phyloP scores from a whole-genome alignment of 2,888 invertebrate genomes.

The Sinelater perroti region DNA sequence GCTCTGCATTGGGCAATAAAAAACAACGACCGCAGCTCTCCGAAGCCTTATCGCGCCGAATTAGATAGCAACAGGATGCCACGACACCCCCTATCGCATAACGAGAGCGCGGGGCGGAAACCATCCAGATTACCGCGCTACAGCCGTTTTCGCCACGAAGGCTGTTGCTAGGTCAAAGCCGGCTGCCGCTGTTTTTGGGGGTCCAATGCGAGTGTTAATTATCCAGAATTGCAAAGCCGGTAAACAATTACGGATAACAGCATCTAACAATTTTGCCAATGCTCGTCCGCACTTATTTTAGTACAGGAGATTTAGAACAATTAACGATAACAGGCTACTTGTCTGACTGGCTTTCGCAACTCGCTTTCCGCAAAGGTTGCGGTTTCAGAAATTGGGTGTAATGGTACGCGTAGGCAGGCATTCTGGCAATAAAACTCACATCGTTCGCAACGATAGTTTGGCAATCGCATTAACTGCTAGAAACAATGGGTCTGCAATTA shows the following conservation, averaged over 20 bases:
- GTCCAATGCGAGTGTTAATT: too few relatives aligned
- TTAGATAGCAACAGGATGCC: conserved; percentile 12
- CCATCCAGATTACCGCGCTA: background rate
- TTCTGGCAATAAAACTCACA: background rate
- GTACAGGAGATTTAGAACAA: too few relatives aligned
- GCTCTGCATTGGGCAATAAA: background rate
- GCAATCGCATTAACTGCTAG: conserved; percentile 7
- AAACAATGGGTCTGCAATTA: conserved; percentile 11
- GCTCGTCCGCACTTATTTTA: too few relatives aligned
- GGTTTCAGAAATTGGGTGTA: background rate
- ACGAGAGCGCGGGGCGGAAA: conserved; percentile 12
- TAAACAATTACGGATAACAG: too few relatives aligned
- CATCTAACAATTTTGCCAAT: too few relatives aligned
- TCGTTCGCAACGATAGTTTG: background rate
- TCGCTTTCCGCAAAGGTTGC: conserved; percentile 12
- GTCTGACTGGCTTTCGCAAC: too few relatives aligned
- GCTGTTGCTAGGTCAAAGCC: too few relatives aligned
- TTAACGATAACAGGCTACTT: too few relatives aligned
- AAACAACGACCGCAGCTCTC: background rate
- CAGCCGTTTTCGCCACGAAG: background rate
- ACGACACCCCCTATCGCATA: conserved; percentile 14
- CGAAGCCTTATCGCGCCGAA: background rate
- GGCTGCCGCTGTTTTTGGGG: too few relatives aligned
- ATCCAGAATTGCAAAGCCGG: too few relatives aligned
- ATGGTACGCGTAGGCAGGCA: conserved; percentile 1